phyloP scores from a whole-genome alignment of 2,888 invertebrate species.

The Schizaphis graminum region DNA sequence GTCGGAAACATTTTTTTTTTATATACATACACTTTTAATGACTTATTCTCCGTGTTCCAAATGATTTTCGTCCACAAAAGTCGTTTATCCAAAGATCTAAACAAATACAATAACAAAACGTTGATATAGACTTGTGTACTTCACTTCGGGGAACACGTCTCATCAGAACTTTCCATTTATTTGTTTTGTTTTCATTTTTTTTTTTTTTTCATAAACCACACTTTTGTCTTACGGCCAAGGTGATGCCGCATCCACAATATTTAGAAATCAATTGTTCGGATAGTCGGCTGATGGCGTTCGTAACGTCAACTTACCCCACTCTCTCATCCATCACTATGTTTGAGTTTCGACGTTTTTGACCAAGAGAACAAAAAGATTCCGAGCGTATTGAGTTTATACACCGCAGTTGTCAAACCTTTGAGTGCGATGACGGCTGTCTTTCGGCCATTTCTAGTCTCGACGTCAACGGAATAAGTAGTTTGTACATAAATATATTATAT shows the following conservation, averaged over 20 bases:
- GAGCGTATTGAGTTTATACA: not conserved
- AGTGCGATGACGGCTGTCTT: not conserved
- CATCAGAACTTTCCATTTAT: not conserved
- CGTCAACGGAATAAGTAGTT: not conserved
- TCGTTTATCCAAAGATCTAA: not conserved
- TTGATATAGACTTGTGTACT: not conserved
- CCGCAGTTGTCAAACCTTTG: not conserved
- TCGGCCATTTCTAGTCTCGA: not conserved
- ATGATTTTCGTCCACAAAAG: not conserved
- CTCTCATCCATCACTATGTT: not conserved
- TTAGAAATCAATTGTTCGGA: not conserved
- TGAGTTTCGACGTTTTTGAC: not conserved
- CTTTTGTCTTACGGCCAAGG: not conserved
- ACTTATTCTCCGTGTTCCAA: not conserved
- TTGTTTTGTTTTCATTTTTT: not conserved
- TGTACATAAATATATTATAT: not conserved
- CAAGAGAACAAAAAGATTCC: not conserved
- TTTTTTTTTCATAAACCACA: not conserved
- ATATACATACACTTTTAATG: not conserved
- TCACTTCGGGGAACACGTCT: not conserved
- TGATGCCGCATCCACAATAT: not conserved
- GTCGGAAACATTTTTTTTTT: conserved; percentile 1
- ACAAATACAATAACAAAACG: not conserved
- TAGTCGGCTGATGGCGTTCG: not conserved
- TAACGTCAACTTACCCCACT: not conserved